A percentile compares a stretch with the other conserved stretches of the same genome.
Evolutionary conservation across 2,797 vertebrate species (phyloP).

Genomic region (Synaphobranchus kaupii): DNA sequence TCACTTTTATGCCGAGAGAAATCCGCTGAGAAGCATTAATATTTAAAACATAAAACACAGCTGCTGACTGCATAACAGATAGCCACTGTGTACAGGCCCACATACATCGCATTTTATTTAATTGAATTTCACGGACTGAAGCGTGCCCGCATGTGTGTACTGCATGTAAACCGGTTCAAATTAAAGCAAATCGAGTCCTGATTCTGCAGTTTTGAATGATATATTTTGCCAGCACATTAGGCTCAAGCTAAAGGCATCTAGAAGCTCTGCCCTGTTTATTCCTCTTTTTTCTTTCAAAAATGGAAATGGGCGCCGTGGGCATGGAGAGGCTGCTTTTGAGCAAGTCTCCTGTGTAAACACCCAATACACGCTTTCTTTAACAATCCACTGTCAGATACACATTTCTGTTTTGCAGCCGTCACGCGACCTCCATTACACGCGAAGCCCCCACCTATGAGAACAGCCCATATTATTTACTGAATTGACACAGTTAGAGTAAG

Average conservation of each 20-base stretch:
- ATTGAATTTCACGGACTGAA: background rate
- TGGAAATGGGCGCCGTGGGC: background rate
- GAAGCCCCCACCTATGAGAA: background rate
- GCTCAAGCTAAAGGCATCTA: background rate
- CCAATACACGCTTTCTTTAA: background rate
- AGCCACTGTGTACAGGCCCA: background rate
- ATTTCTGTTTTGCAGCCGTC: background rate
- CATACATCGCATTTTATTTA: background rate
- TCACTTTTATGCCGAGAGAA: background rate
- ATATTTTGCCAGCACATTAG: background rate
- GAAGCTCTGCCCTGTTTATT: background rate
- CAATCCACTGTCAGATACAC: background rate
- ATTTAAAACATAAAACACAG: background rate
- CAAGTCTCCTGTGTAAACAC: background rate
- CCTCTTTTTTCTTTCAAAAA: too few relatives aligned
- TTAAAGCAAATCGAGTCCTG: background rate
- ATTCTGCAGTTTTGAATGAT: background rate
- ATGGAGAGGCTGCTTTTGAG: background rate
- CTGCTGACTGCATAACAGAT: background rate
- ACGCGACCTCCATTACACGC: background rate
- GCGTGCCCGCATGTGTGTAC: background rate
- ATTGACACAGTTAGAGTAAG: background rate
- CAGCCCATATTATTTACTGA: background rate
- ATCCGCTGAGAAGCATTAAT: slow-evolving; percentile 4
- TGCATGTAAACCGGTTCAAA: background rate